Conservation (phyloP, 2,888 invertebrate genomes). For the Coecobrya sp. region DNA sequence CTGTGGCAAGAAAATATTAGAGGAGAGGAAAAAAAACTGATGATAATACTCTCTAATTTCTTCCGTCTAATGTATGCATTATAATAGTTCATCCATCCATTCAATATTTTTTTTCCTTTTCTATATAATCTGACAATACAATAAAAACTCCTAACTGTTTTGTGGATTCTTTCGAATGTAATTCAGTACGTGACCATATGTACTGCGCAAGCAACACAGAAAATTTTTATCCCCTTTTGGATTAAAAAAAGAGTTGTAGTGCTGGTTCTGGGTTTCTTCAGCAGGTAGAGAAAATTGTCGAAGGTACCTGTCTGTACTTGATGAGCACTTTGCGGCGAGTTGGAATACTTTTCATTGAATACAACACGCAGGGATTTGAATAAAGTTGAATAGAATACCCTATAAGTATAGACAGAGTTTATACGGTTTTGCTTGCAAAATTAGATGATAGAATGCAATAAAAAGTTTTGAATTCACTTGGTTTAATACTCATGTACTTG, state of each 20-base stretch:
- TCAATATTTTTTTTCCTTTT: neutral
- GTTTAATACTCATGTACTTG: conserved; percentile 23
- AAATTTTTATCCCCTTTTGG: conserved; percentile 12
- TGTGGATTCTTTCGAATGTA: conserved; percentile 44
- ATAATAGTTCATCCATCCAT: conserved; percentile 5
- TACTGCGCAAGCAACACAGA: neutral
- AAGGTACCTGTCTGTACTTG: conserved; percentile 43
- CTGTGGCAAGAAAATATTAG: conserved; percentile 18
- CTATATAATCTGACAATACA: conserved; percentile 34
- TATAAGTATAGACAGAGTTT: neutral
- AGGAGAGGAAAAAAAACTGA: neutral
- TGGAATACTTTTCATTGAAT: conserved; percentile 78
- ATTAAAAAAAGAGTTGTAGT: conserved; percentile 23
- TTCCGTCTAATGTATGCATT: conserved; percentile 1
- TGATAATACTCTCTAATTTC: conserved; percentile 36
- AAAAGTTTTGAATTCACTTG: neutral
- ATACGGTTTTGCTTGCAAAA: conserved; percentile 38
- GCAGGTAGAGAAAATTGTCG: conserved; percentile 25
- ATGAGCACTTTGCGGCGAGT: conserved; percentile 76
- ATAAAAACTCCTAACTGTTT: conserved; percentile 36
- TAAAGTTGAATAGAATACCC: conserved; percentile 48
- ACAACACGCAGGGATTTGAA: neutral
- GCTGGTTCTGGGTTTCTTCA: conserved; percentile 71
- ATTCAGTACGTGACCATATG: conserved; percentile 37
- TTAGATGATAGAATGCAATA: neutral